These are phyloP conservation scores for Crenichthys baileyi DNA, from an alignment of 2,797 vertebrate genomes.

Conservation along the genomic window DNA sequence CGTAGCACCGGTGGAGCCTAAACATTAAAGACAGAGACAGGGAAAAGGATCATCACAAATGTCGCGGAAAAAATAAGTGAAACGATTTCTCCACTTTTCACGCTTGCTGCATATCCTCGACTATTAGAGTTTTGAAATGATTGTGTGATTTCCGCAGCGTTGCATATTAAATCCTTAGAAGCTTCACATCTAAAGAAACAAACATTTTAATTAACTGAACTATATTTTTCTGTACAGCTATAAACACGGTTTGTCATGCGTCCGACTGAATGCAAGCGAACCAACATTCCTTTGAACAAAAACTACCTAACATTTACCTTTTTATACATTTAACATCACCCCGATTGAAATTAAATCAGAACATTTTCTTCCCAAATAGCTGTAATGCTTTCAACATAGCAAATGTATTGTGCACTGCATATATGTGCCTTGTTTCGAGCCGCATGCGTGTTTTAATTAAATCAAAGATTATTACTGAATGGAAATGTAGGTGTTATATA, in stretches of 20 bases:
- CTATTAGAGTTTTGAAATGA: neutral
- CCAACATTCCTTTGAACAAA: slow-evolving; percentile 57
- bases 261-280: slow-evolving; percentile 17
- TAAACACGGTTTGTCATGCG: neutral
- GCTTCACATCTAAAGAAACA: neutral
- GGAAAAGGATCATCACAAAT: slow-evolving; percentile 13
- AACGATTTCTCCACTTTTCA: neutral
- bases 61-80: neutral
- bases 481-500: neutral
- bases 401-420: neutral
- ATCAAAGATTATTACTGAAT: neutral
- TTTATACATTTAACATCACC: neutral
- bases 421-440: neutral
- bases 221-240: neutral
- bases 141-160: neutral
- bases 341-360: neutral
- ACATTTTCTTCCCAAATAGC: neutral
- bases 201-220: neutral
- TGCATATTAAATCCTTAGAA: neutral
- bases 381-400: neutral
- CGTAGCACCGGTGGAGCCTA: slow-evolving; percentile 57
- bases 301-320: slow-evolving; percentile 31
- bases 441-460: neutral
- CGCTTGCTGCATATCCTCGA: neutral
- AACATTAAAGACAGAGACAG: slow-evolving; percentile 68